Conservation (phyloP, 2,113 vertebrate species). For the Lynx canadensis region DNA sequence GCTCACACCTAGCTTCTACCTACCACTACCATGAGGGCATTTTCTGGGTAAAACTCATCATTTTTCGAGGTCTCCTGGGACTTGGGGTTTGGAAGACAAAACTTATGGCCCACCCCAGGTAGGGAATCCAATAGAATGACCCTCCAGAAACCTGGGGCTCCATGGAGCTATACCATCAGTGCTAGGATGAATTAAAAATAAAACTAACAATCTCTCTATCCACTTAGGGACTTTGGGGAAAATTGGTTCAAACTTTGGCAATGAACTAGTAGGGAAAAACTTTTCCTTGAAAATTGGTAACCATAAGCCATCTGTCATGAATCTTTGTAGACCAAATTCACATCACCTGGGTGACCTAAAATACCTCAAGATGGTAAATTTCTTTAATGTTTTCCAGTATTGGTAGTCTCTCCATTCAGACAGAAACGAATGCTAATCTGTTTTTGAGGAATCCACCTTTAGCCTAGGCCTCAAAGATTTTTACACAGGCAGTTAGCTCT, state of each 20-base stretch:
- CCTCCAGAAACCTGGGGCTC: background rate
- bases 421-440: slow-evolving; percentile 20
- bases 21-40: background rate
- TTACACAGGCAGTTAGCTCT: background rate
- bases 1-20: background rate
- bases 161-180: background rate
- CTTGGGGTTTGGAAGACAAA: background rate
- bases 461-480: background rate
- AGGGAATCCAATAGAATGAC: background rate
- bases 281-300: slow-evolving; percentile 17
- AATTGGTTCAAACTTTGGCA: background rate
- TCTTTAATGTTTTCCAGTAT: background rate
- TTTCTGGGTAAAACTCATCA: background rate
- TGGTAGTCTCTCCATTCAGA: background rate
- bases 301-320: background rate
- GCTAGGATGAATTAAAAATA: background rate
- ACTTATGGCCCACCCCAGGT: no score
- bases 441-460: background rate
- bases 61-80: background rate
- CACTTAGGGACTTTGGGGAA: background rate
- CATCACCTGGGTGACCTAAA: background rate
- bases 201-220: background rate
- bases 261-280: background rate
- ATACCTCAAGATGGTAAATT: background rate
- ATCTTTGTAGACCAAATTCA: background rate